A percentile compares a stretch with the other conserved stretches of the same genome.
Conservation (phyloP, 2,888 invertebrate genomes). For the Ormyrus rosae region DNA sequence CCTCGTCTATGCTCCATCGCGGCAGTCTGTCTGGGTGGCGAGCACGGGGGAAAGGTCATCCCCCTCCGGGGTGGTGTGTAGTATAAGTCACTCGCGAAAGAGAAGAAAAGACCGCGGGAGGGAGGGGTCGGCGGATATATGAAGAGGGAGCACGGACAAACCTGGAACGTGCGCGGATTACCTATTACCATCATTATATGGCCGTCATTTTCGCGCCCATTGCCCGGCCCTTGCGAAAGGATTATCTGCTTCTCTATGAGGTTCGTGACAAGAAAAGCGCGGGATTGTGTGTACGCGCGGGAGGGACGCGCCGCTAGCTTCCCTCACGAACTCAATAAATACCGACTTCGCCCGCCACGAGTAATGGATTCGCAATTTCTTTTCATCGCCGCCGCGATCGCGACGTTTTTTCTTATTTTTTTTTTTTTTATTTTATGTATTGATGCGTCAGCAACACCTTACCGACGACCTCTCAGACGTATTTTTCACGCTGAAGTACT, state of each 20-base stretch:
- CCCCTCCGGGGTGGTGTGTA: background rate
- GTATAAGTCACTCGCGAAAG: background rate
- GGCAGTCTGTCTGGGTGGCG: no score
- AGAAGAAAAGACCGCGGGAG: background rate
- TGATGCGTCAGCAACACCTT: constrained; percentile 3
- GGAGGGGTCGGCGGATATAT: background rate
- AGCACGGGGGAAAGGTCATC: constrained; percentile 18
- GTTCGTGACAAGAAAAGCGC: constrained; percentile 48
- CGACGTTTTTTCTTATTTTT: background rate
- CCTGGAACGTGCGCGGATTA: constrained; percentile 56
- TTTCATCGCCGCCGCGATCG: constrained; percentile 15
- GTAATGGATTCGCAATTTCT: constrained; percentile 46
- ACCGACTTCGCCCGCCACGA: constrained; percentile 3
- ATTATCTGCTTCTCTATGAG: constrained; percentile 55
- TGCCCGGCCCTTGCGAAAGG: constrained; percentile 34
- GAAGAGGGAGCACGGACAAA: constrained; percentile 16
- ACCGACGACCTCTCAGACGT: background rate
- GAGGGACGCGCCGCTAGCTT: background rate
- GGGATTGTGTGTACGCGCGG: background rate
- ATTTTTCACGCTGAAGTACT: constrained; percentile 31
- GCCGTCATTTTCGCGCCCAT: constrained; percentile 40
- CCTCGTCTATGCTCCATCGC: background rate
- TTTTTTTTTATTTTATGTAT: background rate
- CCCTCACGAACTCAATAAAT: constrained; percentile 56
- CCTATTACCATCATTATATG: constrained; percentile 36